Base-by-base conservation (phyloP, 2,797 vertebrate species). In the Sphaeramia orbicularis region DNA sequence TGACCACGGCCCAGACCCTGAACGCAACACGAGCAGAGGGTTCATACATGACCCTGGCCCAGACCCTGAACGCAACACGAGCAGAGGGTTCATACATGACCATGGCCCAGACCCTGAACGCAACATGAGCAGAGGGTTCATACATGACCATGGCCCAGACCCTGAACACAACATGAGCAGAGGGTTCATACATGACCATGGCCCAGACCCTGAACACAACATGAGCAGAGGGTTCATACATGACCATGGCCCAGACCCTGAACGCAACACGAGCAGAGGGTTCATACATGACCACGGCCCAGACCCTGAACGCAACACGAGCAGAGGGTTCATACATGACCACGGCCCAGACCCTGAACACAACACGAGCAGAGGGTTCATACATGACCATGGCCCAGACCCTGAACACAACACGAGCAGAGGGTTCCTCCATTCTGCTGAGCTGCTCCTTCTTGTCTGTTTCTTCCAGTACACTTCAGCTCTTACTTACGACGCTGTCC, bases 401-500 rank as follows among this genome's bases (percentile, higher is more conserved):
- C 16, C 0, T 11, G 10, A 48, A 21, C n/a, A 7, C 21, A 27
- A 7, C 36, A 10, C 19, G 4, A 48, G 16, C 47, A 42, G 12
- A 48, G 24, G 27, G 37, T 45, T 37, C 14, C 45, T 2, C 32
- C n/a, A 35, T 30, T 19, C 32, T 24, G 10, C 1, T 32, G 7
- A 18, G 10, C 12, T 19, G 9, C n/a, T 73, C 35, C 61, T 9
- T 65, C 13, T 5, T 38, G 8, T 56, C 9, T 81, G 4, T 78
- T 37, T 76, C 54, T 76, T 80, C 24, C 89, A 99, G 97, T 99
- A 99, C 48, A 99, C 97, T 4, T 99, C 97, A 19, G 97, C 97
- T 45, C 93, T 99, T 81, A 99, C 97, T 14, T 99, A 95, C 16
- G 97, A 99, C 43, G 96, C 97, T 0, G 97, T 99, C 52, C 96